These are phyloP conservation scores for Thelaira solivaga DNA, from an alignment of 2,888 invertebrate genomes.

Conservation along the genomic window DNA sequence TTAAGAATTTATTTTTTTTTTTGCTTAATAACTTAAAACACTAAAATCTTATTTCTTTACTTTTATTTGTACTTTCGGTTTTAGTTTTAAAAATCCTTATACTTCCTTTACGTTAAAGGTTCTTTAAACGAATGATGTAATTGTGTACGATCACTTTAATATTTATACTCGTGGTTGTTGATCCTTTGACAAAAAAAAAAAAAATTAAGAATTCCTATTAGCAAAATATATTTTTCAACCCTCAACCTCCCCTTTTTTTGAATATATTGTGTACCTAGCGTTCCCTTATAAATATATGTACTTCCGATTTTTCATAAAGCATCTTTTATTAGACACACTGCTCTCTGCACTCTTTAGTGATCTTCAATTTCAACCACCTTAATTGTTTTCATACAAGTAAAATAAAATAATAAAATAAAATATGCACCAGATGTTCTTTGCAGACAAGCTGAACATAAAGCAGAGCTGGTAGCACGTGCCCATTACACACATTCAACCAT, in stretches of 20 bases:
- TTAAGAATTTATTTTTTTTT: constrained; percentile 1
- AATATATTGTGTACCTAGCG: constrained; percentile 3
- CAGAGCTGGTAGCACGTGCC: constrained; percentile 60
- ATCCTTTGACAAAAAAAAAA: too few relatives aligned
- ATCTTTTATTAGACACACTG: constrained; percentile 41
- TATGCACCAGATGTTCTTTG: constrained; percentile 58
- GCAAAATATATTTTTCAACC: constrained; percentile 55
- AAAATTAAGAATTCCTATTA: constrained; percentile 50
- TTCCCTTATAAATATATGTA: constrained; percentile 33
- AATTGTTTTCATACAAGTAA: constrained; percentile 59
- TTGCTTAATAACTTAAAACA: not conserved
- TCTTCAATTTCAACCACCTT: constrained; percentile 68
- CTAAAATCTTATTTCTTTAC: not conserved
- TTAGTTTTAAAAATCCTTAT: constrained; percentile 29
- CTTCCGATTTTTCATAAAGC: constrained; percentile 63
- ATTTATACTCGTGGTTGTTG: constrained; percentile 69
- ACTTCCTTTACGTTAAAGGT: constrained; percentile 68
- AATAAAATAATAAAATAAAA: constrained; percentile 36
- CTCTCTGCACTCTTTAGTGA: constrained; percentile 37
- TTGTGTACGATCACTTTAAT: constrained; percentile 69
- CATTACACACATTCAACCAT: constrained; percentile 49
- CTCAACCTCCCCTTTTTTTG: constrained; percentile 68
- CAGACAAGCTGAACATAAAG: constrained; percentile 43
- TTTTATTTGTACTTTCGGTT: not conserved
- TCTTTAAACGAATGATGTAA: constrained; percentile 74